phyloP scores from a whole-genome alignment of 2,113 vertebrate genomes.

The Azemiops feae region DNA sequence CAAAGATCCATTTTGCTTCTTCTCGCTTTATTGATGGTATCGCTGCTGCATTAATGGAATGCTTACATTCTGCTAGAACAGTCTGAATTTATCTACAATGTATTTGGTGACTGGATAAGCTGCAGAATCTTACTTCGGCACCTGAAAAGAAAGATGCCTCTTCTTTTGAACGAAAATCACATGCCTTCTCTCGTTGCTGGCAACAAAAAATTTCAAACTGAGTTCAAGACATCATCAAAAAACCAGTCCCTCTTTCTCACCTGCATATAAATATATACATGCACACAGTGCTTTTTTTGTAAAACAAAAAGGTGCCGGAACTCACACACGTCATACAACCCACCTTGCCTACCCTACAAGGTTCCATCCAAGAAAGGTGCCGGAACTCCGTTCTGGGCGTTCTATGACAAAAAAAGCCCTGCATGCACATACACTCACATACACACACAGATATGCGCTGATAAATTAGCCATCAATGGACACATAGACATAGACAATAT shows the following conservation, averaged over 20 bases:
- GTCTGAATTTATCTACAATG: conserved; percentile 55
- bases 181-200: conserved; percentile 8
- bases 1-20: conserved; percentile 60
- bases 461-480: no score
- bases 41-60: conserved; percentile 68
- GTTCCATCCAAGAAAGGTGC: no score
- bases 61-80: conserved; percentile 58
- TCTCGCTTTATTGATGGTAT: conserved; percentile 64
- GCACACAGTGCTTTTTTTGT: no score
- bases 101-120: conserved; percentile 50
- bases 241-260: not conserved
- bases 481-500: no score
- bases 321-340: no score
- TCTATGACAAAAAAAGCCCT: no score
- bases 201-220: not conserved
- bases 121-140: conserved; percentile 35
- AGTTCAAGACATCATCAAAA: not conserved
- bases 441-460: not conserved
- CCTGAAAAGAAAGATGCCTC: not conserved
- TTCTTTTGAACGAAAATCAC: not conserved
- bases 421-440: not conserved
- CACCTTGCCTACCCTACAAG: no score
- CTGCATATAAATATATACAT: no score
- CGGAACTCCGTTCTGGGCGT: no score
- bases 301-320: no score